Conservation (phyloP, 2,113 vertebrate genomes). For the Tenebrosternarchus preto region DNA sequence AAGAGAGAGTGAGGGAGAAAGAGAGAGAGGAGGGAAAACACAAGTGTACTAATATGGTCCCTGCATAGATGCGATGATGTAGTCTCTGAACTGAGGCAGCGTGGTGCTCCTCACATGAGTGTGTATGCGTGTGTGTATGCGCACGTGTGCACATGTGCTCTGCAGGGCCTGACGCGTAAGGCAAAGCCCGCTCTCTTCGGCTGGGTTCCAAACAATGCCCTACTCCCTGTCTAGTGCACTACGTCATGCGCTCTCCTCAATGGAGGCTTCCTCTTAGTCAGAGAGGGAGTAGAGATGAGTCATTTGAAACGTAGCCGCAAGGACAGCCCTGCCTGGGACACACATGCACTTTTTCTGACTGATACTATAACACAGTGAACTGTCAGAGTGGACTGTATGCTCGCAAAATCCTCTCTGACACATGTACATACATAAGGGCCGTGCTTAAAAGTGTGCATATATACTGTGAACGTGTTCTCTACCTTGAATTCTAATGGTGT, state of each 20-base stretch:
- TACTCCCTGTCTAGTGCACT: conserved; percentile 31
- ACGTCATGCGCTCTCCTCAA: not conserved
- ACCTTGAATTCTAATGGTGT: not conserved
- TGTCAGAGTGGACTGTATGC: not conserved
- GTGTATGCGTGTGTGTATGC: conserved; percentile 2
- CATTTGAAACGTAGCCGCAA: conserved; percentile 24
- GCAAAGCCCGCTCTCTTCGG: conserved; percentile 15
- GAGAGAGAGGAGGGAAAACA: not conserved
- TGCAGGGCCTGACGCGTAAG: conserved; percentile 10
- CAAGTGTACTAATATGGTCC: not conserved
- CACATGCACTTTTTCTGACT: not conserved
- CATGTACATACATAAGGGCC: no score
- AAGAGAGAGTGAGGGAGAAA: not conserved
- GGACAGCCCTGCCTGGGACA: conserved; percentile 18
- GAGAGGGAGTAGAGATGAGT: conserved; percentile 22
- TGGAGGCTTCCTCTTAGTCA: conserved; percentile 20
- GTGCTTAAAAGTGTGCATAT: no score
- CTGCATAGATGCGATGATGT: not conserved
- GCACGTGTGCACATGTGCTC: conserved; percentile 13
- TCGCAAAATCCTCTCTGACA: not conserved
- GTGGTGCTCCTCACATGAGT: not conserved
- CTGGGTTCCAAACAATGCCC: conserved; percentile 5
- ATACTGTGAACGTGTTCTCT: no score
- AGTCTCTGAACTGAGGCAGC: not conserved
- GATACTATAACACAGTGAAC: not conserved